Evolutionary conservation across 2,797 vertebrate species (phyloP).

Genomic region (Acrocephalus scirpaceus): DNA sequence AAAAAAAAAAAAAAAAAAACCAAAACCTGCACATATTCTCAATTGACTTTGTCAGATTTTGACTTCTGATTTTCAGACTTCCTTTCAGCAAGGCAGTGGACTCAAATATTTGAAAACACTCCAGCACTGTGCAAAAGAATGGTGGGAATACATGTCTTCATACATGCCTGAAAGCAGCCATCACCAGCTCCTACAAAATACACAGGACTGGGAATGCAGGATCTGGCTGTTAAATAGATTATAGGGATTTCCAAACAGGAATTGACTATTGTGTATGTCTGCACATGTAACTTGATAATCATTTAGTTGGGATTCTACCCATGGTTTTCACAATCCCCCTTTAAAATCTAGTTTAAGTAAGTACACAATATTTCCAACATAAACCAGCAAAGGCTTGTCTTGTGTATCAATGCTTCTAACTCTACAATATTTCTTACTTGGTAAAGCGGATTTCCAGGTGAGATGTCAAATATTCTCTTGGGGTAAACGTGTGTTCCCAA

Average conservation of each 20-base stretch:
- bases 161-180: not conserved
- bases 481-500: slow-evolving; percentile 98
- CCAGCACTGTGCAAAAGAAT: not conserved
- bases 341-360: not conserved
- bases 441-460: slow-evolving; percentile 99
- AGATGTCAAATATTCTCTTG: slow-evolving; percentile 96
- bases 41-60: not conserved
- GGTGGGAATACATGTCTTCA: not conserved
- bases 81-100: not conserved
- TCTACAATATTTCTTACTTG: slow-evolving; percentile 84
- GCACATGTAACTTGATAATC: not conserved
- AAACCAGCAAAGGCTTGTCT: not conserved
- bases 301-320: not conserved
- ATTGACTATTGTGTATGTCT: not conserved
- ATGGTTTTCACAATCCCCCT: not conserved
- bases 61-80: not conserved
- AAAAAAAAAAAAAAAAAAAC: not conserved
- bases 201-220: not conserved
- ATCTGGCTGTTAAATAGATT: not conserved
- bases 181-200: not conserved
- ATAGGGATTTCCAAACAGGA: not conserved
- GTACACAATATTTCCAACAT: not conserved
- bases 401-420: not conserved
- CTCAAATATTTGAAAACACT: not conserved
- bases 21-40: not conserved